Evolutionary conservation across 1,140 invertebrate species (phyloP).

Genomic region (Trinorchestia longiramus): DNA sequence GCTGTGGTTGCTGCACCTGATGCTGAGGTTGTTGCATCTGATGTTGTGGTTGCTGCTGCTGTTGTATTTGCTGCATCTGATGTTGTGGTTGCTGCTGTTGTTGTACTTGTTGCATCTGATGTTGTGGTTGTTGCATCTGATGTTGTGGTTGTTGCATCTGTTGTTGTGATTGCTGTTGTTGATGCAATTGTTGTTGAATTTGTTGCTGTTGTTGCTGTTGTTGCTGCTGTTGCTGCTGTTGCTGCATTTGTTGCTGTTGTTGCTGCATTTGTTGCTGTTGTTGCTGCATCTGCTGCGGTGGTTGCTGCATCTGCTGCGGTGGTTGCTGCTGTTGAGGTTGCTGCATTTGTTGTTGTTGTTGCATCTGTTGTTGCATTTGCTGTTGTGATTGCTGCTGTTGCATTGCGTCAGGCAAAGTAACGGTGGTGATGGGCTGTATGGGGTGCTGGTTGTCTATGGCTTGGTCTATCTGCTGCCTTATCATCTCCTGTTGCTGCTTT

Average conservation of each 20-base stretch:
- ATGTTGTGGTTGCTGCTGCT: conserved; percentile 61
- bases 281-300: conserved; percentile 62
- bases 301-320: conserved; percentile 53
- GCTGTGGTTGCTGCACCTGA: conserved; percentile 56
- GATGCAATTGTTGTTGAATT: conserved; percentile 55
- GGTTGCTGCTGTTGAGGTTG: conserved; percentile 63
- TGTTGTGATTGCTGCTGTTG: conserved; percentile 58
- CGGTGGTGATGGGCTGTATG: conserved; percentile 15
- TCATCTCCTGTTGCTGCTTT: conserved; percentile 62
- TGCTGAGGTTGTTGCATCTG: conserved; percentile 65
- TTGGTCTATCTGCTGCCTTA: conserved; percentile 48
- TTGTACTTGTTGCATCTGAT: conserved; percentile 62
- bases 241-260: conserved; percentile 65
- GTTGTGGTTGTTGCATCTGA: conserved; percentile 67
- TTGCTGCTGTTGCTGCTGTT: conserved; percentile 70
- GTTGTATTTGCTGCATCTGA: no score
- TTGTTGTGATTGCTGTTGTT: conserved; percentile 50
- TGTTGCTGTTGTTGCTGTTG: conserved; percentile 69
- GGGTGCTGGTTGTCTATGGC: conserved; percentile 57
- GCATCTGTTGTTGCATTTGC: conserved; percentile 50
- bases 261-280: conserved; percentile 70
- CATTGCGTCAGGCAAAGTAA: conserved; percentile 53
- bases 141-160: conserved; percentile 70
- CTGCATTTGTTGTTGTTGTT: conserved; percentile 60
- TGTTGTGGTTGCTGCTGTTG: no score